Percentiles rank a stretch among this genome's conserved stretches.
phyloP scores from a whole-genome alignment of 2,888 invertebrate species.

The Epinotia nisella region DNA sequence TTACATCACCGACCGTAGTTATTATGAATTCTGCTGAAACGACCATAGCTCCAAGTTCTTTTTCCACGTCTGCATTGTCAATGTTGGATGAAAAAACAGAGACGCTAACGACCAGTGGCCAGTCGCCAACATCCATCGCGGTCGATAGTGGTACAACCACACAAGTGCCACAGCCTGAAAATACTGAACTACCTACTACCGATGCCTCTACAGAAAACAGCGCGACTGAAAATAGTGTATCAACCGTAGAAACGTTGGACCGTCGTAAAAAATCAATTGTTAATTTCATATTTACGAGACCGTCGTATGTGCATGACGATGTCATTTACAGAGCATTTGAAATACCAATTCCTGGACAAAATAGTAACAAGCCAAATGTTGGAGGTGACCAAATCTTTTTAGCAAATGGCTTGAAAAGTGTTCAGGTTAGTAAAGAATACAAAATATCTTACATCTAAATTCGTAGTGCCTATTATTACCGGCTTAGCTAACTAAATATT shows the following conservation, averaged over 20 bases:
- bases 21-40: constrained; percentile 19
- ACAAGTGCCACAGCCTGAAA: constrained; percentile 42
- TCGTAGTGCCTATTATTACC: not conserved
- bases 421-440: constrained; percentile 64
- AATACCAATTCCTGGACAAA: constrained; percentile 56
- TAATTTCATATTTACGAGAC: constrained; percentile 74
- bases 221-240: constrained; percentile 51
- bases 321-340: constrained; percentile 72
- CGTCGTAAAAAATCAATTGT: constrained; percentile 75
- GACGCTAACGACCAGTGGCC: not conserved
- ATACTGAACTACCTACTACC: constrained; percentile 40
- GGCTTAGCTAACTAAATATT: too few relatives aligned
- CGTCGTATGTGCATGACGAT: constrained; percentile 72
- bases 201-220: constrained; percentile 50
- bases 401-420: constrained; percentile 74
- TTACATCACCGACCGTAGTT: constrained; percentile 42
- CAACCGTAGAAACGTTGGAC: constrained; percentile 68
- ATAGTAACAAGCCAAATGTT: constrained; percentile 55
- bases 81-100: constrained; percentile 12
- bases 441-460: not conserved
- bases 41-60: not conserved
- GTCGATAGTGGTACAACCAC: not conserved
- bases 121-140: not conserved
- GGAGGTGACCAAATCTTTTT: constrained; percentile 70
- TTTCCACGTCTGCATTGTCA: not conserved